Conservation (phyloP, 2,113 vertebrate genomes). For the Anas platyrhynchos region DNA sequence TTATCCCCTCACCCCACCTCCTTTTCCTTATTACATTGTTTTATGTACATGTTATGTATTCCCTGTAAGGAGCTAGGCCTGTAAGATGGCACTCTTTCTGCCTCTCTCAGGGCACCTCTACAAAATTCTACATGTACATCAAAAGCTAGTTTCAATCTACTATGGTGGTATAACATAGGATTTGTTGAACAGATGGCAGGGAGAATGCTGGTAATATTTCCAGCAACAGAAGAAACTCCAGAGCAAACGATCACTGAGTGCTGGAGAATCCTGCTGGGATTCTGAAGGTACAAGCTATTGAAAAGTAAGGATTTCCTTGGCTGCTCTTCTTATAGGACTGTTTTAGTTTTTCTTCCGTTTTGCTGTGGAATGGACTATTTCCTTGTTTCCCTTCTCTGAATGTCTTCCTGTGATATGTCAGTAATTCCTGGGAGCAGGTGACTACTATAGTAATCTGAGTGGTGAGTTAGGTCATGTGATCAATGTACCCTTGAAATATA, state of each 20-base stretch:
- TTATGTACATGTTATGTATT: neutral
- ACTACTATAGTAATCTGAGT: neutral
- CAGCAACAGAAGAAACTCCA: neutral
- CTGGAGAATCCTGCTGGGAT: neutral
- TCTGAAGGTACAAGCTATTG: neutral
- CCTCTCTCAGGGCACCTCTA: neutral
- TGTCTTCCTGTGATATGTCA: neutral
- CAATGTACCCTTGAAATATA: neutral
- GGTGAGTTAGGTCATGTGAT: neutral
- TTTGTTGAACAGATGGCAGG: neutral
- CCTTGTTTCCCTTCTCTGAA: neutral
- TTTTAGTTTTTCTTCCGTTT: neutral
- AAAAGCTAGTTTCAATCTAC: neutral
- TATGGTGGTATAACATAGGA: neutral
- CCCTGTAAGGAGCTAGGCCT: neutral
- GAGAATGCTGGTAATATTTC: no score
- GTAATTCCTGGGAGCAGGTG: neutral
- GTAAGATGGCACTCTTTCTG: neutral
- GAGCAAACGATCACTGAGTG: neutral
- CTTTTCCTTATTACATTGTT: neutral
- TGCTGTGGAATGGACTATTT: neutral
- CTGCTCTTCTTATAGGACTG: neutral
- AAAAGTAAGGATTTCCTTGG: neutral
- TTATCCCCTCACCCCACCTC: neutral
- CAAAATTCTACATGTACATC: neutral